phyloP scores from a whole-genome alignment of 2,113 vertebrate genomes.

The Passer montanus region DNA sequence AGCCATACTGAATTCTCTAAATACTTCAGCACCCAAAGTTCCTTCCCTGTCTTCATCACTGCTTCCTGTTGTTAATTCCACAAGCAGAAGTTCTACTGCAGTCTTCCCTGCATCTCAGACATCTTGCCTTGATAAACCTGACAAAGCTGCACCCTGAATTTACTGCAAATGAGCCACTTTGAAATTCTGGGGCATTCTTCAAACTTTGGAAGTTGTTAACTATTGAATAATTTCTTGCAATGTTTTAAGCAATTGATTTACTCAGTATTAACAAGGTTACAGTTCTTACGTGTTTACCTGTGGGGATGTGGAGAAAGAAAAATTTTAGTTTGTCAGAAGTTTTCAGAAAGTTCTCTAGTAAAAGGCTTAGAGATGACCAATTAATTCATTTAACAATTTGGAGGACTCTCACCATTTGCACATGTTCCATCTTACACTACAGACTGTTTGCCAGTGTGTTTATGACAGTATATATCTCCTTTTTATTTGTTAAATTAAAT shows the following conservation, averaged over 20 bases:
- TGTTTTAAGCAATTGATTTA: slow-evolving; percentile 53
- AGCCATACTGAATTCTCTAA: slow-evolving; percentile 86
- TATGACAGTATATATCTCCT: slow-evolving; percentile 49
- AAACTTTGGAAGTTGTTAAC: slow-evolving; percentile 61
- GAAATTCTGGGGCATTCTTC: slow-evolving; percentile 74
- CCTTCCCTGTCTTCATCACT: slow-evolving; percentile 70
- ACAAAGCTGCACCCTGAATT: slow-evolving; percentile 78
- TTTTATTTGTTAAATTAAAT: slow-evolving; percentile 72
- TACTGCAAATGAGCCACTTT: slow-evolving; percentile 69
- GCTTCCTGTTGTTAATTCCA: slow-evolving; percentile 72
- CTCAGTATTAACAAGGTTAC: slow-evolving; percentile 45
- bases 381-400: slow-evolving; percentile 45
- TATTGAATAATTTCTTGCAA: slow-evolving; percentile 61
- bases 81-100: slow-evolving; percentile 66
- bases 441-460: slow-evolving; percentile 67
- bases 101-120: slow-evolving; percentile 74
- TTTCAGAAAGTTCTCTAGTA: slow-evolving; percentile 58
- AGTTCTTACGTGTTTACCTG: slow-evolving; percentile 38
- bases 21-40: slow-evolving; percentile 70
- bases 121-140: slow-evolving; percentile 72
- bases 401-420: slow-evolving; percentile 73
- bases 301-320: slow-evolving; percentile 18
- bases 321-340: slow-evolving; percentile 41
- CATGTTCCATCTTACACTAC: slow-evolving; percentile 65
- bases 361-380: slow-evolving; percentile 40